Percentiles rank a stretch among this genome's conserved stretches.
Evolutionary conservation across 2,113 vertebrate species (phyloP).

Genomic region (Spea multiplicata): DNA sequence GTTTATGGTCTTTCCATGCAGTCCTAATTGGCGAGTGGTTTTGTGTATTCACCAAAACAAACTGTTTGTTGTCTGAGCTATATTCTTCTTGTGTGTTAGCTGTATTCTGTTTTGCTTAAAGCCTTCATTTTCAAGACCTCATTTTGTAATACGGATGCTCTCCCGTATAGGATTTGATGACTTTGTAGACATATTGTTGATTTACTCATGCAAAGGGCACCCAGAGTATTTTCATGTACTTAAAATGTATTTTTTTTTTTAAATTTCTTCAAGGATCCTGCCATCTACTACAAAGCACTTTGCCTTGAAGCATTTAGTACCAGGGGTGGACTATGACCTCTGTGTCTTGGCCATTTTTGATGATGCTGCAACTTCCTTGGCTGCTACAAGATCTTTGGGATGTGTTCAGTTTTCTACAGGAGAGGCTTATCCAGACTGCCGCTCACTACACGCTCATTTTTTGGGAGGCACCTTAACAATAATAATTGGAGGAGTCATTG

Average conservation of each 20-base stretch:
- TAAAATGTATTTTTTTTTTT: background rate
- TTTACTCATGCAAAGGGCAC: no score
- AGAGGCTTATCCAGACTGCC: constrained; percentile 82
- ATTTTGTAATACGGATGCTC: no score
- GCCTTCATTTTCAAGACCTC: no score
- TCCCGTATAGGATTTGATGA: no score
- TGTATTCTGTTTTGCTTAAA: no score
- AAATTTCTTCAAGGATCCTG: constrained; percentile 69
- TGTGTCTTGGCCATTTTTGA: constrained; percentile 87
- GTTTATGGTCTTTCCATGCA: no score
- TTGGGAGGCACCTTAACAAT: constrained; percentile 87
- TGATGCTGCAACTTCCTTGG: constrained; percentile 74
- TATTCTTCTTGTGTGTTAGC: no score
- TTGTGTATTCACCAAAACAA: no score
- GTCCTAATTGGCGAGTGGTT: no score
- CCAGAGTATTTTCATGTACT: no score
- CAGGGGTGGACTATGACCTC: constrained; percentile 82
- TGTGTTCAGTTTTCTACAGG: constrained; percentile 82
- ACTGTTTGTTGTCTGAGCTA: no score
- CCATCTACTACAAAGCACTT: constrained; percentile 79
- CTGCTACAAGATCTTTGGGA: constrained; percentile 80
- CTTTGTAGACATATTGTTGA: no score
- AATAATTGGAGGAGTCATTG: constrained; percentile 82
- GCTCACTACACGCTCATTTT: constrained; percentile 84
- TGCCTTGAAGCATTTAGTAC: constrained; percentile 80